These are phyloP conservation scores for Danaus melanippus DNA, from an alignment of 1,140 invertebrate genomes.

Conservation along the genomic window DNA sequence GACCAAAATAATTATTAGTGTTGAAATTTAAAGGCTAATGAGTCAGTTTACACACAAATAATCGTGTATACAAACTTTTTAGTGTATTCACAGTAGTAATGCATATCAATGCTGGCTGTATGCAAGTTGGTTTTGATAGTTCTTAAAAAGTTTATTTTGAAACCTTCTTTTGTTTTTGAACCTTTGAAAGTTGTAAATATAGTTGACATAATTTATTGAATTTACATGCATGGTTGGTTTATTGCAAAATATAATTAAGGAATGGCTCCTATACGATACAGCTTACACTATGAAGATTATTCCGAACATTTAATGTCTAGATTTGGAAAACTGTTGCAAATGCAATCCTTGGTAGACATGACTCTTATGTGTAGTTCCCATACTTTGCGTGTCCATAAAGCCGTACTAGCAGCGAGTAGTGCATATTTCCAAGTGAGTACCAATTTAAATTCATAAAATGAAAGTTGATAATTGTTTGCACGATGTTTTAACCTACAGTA, in stretches of 20 bases:
- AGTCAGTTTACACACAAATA: constrained; percentile 6
- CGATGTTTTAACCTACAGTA: neutral
- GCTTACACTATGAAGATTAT: constrained; percentile 74
- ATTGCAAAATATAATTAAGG: constrained; percentile 5
- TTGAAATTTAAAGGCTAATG: neutral
- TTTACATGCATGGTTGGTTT: too few relatives aligned
- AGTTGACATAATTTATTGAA: neutral
- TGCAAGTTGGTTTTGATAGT: neutral
- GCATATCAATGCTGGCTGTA: too few relatives aligned
- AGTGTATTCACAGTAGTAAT: too few relatives aligned
- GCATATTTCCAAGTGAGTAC: constrained; percentile 75
- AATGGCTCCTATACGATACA: constrained; percentile 66
- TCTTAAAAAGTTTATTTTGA: constrained; percentile 15
- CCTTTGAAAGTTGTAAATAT: constrained; percentile 16
- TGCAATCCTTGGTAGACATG: constrained; percentile 75
- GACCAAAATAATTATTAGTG: neutral
- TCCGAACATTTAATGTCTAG: constrained; percentile 72
- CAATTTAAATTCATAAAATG: constrained; percentile 3
- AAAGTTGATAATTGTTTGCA: too few relatives aligned
- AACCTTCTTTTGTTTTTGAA: constrained; percentile 32
- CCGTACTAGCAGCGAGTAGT: constrained; percentile 75
- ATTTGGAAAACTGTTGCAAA: constrained; percentile 74
- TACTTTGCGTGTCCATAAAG: constrained; percentile 74
- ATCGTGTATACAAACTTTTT: neutral
- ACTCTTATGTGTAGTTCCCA: constrained; percentile 75